Evolutionary conservation across 2,113 vertebrate genomes (phyloP).

Genomic region (Himantopus leucocephalus): DNA sequence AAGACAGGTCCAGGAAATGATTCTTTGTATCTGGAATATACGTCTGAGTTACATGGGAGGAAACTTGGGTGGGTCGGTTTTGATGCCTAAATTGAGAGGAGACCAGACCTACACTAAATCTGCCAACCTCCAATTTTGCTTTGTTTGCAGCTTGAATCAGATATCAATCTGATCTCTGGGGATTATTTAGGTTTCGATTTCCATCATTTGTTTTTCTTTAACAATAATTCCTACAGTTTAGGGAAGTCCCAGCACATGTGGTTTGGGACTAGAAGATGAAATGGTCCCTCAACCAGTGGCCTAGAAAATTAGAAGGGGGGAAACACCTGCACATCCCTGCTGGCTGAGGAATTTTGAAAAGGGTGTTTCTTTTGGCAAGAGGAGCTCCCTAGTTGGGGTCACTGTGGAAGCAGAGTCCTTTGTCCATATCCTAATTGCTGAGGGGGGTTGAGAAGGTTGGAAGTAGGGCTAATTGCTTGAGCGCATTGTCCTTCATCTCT

Average conservation of each 20-base stretch:
- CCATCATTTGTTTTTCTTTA: neutral
- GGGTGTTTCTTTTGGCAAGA: conserved; percentile 18
- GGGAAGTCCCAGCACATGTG: neutral
- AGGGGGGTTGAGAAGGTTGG: neutral
- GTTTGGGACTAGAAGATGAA: neutral
- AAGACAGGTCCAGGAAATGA: neutral
- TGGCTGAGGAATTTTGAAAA: neutral
- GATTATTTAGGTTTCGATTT: neutral
- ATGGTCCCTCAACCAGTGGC: neutral
- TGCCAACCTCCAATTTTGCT: neutral
- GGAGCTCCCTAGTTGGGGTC: neutral
- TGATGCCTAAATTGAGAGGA: neutral
- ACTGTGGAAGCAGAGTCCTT: neutral
- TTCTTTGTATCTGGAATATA: neutral
- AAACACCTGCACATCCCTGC: neutral
- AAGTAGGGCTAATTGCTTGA: neutral
- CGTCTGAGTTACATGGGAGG: neutral
- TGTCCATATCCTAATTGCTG: neutral
- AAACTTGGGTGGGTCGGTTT: neutral
- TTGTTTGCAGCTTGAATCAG: neutral
- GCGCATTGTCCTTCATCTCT: neutral
- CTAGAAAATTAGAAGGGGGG: neutral
- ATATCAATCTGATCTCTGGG: neutral
- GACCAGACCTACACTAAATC: neutral
- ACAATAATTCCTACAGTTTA: neutral